Conservation (phyloP, 2,888 invertebrate genomes). For the Cataglyphis albicans region DNA sequence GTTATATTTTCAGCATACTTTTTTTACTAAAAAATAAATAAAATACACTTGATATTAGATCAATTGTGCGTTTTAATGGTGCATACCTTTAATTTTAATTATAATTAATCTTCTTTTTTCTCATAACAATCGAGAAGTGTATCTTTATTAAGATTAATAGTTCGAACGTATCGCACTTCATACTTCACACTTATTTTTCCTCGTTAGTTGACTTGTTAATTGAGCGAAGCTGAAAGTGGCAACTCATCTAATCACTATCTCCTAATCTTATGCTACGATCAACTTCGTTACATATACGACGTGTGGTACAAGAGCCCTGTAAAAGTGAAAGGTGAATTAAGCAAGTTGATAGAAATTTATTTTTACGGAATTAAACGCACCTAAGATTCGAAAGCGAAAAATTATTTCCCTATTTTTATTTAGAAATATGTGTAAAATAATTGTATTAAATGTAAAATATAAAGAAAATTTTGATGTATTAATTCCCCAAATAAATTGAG, state of each 20-base stretch:
- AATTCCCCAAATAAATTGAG: neutral
- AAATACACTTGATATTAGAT: neutral
- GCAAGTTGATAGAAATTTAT: neutral
- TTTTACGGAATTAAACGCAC: neutral
- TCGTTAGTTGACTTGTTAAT: constrained; percentile 38
- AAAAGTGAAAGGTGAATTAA: constrained; percentile 29
- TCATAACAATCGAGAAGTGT: neutral
- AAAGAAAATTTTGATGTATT: neutral
- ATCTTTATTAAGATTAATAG: constrained; percentile 1
- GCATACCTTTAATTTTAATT: constrained; percentile 36
- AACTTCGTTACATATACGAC: constrained; percentile 56
- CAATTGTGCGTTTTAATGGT: constrained; percentile 5
- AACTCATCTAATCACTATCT: constrained; percentile 48
- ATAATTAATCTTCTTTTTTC: constrained; percentile 1
- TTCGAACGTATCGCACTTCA: neutral
- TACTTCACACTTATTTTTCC: constrained; percentile 21
- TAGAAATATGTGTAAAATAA: constrained; percentile 2
- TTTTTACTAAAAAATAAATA: constrained; percentile 27
- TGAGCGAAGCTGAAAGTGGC: constrained; percentile 38
- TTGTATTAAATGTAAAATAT: neutral
- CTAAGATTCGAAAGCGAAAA: neutral
- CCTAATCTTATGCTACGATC: constrained; percentile 55
- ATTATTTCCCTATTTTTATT: neutral
- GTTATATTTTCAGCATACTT: neutral
- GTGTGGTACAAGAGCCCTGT: constrained; percentile 16